These are phyloP conservation scores for Eretmochelys imbricata DNA, from an alignment of 2,113 vertebrate genomes.

Conservation along the genomic window DNA sequence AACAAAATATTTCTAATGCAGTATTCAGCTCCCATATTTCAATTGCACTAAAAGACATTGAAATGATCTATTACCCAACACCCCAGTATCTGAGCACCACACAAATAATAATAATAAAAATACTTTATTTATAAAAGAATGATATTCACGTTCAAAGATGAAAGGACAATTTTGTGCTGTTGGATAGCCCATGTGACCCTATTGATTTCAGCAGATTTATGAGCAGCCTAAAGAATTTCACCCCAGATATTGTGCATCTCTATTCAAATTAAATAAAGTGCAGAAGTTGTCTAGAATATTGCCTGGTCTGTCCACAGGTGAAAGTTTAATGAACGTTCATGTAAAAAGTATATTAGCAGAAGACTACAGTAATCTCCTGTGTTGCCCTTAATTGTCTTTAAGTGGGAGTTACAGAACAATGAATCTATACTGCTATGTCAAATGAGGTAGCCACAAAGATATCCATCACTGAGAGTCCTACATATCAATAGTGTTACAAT, in stretches of 20 bases:
- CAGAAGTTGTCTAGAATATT: not conserved
- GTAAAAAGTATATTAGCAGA: not conserved
- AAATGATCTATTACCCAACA: not conserved
- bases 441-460: conserved; percentile 6
- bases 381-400: not conserved
- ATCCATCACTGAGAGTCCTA: not conserved
- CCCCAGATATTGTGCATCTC: not conserved
- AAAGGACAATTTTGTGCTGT: not conserved
- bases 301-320: not conserved
- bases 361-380: not conserved
- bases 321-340: conserved; percentile 36
- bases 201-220: not conserved
- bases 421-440: not conserved
- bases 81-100: conserved; percentile 8
- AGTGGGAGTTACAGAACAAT: not conserved
- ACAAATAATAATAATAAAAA: conserved; percentile 8
- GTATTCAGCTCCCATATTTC: not conserved
- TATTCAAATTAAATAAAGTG: not conserved
- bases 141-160: not conserved
- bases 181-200: not conserved
- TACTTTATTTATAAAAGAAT: not conserved
- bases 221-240: not conserved
- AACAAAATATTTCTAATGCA: not conserved
- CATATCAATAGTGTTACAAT: not conserved
- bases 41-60: not conserved